Base-by-base conservation (phyloP, 1,140 invertebrate species). In the Heliconius congener region DNA sequence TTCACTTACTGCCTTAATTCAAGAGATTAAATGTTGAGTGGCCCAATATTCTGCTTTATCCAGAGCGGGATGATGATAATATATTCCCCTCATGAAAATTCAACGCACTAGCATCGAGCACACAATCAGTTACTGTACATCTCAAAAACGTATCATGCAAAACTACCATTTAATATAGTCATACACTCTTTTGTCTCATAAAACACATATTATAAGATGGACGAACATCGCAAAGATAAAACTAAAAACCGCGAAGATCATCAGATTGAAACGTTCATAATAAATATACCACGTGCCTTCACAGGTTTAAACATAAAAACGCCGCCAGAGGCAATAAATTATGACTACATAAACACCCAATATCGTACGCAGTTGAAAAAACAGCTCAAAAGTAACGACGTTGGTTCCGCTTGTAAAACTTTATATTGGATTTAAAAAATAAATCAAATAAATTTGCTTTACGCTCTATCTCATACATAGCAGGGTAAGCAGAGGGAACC, bases 211-310 rank as follows among this genome's bases (percentile, higher is more conserved):
- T 23, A 23, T 71, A 84, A 66, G 27, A 66, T 30, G 55, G 0
- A 19, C n/a, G 8, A 57, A 52, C 5, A 19, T 81, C 74, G 57
- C 77, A 81, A 79, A 83, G 74, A 76, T 77, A 75, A 57, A 23
- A 57, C 55, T 57, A 57, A 87, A 86, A 86, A 88, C 80, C 81
- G 78, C 70, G 85, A 50, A 91, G 91, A 93, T 91, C 87, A 82
- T 84, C 87, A 90, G 90, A 93, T 92, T 92, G 90, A 92, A 92
- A 86, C 88, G 87, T 93, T 85, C 79, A 78, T 83, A 85, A 91
- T 92, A 93, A 92, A 92, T 91, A 84, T 78, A 86, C 86, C 90
- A 90, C 90, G 90, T 91, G 90, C 86, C 87, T 89, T 86, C 87
- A 90, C 71, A 85, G 82, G 79, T 83, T 85, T 83, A 76, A 88